Evolutionary conservation across 2,113 vertebrate species (phyloP).

Genomic region (Odobenus rosmarus): DNA sequence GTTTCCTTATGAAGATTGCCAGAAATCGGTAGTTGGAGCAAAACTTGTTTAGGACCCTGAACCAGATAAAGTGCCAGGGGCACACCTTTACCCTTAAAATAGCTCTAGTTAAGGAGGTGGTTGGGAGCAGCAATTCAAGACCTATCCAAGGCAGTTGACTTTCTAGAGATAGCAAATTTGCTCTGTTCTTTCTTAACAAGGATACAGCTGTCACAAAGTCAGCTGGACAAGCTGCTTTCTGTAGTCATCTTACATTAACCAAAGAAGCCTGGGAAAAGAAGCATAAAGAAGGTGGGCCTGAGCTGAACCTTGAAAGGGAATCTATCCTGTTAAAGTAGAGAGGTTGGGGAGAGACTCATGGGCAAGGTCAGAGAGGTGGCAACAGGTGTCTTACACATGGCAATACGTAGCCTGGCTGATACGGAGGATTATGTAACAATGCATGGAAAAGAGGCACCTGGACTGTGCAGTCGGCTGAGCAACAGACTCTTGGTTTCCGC

Average conservation of each 20-base stretch:
- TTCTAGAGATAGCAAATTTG: not conserved
- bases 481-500: no score
- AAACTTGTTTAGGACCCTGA: not conserved
- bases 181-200: not conserved
- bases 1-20: not conserved
- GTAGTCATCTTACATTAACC: not conserved
- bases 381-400: not conserved
- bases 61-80: not conserved
- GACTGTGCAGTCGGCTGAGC: no score
- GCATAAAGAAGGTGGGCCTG: not conserved
- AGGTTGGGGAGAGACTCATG: not conserved
- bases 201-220: not conserved
- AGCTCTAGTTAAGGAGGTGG: not conserved
- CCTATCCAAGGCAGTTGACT: not conserved
- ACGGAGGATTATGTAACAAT: not conserved
- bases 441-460: not conserved
- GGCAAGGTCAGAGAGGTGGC: not conserved
- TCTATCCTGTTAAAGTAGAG: not conserved
- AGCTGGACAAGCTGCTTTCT: not conserved
- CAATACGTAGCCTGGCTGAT: not conserved
- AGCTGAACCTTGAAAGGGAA: not conserved
- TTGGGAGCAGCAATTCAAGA: not conserved
- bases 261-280: not conserved
- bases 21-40: not conserved
- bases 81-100: not conserved